Base-by-base conservation (phyloP, 2,888 invertebrate genomes). In the Caenorhabditis panamensis region DNA sequence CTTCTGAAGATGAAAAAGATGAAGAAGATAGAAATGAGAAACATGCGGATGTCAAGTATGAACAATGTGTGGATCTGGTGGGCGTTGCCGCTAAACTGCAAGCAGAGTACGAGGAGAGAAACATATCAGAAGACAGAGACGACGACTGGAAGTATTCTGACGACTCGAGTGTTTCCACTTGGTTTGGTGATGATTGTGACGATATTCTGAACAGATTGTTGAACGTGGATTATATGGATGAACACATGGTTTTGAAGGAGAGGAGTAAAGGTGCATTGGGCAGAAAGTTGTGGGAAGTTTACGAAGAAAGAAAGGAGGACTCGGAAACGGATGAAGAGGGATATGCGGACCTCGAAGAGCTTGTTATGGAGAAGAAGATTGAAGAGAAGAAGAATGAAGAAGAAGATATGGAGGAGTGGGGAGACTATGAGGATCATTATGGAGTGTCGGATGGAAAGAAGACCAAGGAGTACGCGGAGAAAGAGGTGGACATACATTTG, bases 101-200 rank as follows among this genome's bases (percentile, higher is more conserved):
- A 24, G 2, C 9, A 0, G 31, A 58, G 5, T 18, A 59, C 6
- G 44, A 49, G 24, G 58, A 53, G 20, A 16, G 49, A 20, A 2
- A 53, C 8, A 41, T 49, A 2, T 9, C n/a, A 6, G 28, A 28
- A 1, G 53, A 31, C 6, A 22, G 18, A 0, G 68, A 76, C 26
- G 68, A 62, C 0, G 68, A 76, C 3, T 76, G 76, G 76, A 56
- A 76, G 18, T 76, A 76, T 56, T 76, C 68, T 0, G 79, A 79
- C 47, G 66, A 72, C 18, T 67, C 79, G 2, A 66, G 59, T 28
- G 62, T 79, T 13, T 47, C 62, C 18, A 53, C 66, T 1, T 79
- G 79, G 79, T 79, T 64, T 22, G 26, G 62, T 13, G 22, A 56
- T 11, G 66, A 67, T 8, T 18, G 24, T 1, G 78, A 78, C 28